Base-by-base conservation (phyloP, 2,113 vertebrate species). In the Uria lomvia region DNA sequence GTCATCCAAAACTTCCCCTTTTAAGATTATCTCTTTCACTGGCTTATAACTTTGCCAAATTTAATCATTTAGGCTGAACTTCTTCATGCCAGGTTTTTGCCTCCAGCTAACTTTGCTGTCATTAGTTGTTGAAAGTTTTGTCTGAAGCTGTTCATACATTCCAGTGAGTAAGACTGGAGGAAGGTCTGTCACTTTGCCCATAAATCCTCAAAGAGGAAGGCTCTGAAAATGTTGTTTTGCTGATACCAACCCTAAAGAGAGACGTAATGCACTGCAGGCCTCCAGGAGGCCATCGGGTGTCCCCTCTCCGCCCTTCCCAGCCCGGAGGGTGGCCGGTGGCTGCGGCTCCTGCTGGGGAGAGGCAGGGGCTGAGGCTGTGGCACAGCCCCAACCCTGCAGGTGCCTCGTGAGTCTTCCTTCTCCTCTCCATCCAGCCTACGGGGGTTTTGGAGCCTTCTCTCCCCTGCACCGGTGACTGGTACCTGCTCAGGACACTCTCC, bases 61-160 rank as follows among this genome's bases (percentile, higher is more conserved):
- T 76, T 70, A 52, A 74, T 92, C 32, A 72, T 82, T 91, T 94
- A 82, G 66, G 86, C 70, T 94, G 91, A 91, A 79, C 38, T 78
- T 68, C 45, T 94, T 71, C 20, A 7, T 2, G 2, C 73, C 63
- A 62, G 73, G 40, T 34, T 92, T 91, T 91, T 91, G 89, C 92
- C 80, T 91, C 66, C 5, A 8, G 80, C 91, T 82, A 38, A 34
- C 49, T 68, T 83, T 18, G 40, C 58, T 90, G 89, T 77, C 52
- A 13, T 56, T 71, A 68, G 42, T 23, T 71, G 70, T 56, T 92
- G 43, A n/a, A 94, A 90, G 67, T 95, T 95, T 85, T 38, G 66
- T 65, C 70, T 70, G 24, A 90, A 91, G 67, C 74, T 76, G 45
- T 47, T 92, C 66, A 66, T 81, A 43, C 42, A 38, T 92, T 85